Evolutionary conservation across 2,888 invertebrate species (phyloP).

Genomic region (Nudaria mundana): DNA sequence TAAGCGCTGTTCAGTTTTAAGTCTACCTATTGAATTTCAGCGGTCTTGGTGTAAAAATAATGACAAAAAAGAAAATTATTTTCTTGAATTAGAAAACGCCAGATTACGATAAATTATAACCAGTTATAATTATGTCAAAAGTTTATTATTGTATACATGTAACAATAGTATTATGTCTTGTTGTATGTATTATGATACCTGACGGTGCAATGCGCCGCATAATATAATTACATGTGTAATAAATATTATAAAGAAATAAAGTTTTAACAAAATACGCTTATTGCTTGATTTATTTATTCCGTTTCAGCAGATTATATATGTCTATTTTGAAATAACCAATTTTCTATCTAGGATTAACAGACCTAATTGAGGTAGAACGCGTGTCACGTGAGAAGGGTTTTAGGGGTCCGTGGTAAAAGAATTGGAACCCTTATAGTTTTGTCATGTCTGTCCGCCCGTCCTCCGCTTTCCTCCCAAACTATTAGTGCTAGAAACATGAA

Average conservation of each 20-base stretch:
- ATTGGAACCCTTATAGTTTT: too few species aligned
- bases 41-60: constrained; percentile 48
- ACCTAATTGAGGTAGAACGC: too few species aligned
- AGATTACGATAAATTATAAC: constrained; percentile 70
- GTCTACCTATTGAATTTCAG: constrained; percentile 30
- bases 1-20: constrained; percentile 51
- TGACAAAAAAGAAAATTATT: constrained; percentile 41
- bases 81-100: constrained; percentile 61
- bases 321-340: too few species aligned
- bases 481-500: too few species aligned
- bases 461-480: too few species aligned
- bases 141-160: constrained; percentile 79
- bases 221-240: constrained; percentile 76
- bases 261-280: constrained; percentile 64
- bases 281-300: constrained; percentile 31
- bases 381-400: too few species aligned
- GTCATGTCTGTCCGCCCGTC: too few species aligned
- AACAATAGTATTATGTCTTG: constrained; percentile 73
- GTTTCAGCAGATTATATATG: too few species aligned
- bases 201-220: constrained; percentile 55
- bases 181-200: constrained; percentile 73
- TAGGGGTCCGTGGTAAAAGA: too few species aligned
- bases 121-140: constrained; percentile 77
- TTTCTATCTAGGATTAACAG: too few species aligned
- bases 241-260: constrained; percentile 79